Percentiles rank a stretch among this genome's conserved stretches.
Evolutionary conservation across 2,113 vertebrate species (phyloP).

Genomic region (Pampusana beccarii): DNA sequence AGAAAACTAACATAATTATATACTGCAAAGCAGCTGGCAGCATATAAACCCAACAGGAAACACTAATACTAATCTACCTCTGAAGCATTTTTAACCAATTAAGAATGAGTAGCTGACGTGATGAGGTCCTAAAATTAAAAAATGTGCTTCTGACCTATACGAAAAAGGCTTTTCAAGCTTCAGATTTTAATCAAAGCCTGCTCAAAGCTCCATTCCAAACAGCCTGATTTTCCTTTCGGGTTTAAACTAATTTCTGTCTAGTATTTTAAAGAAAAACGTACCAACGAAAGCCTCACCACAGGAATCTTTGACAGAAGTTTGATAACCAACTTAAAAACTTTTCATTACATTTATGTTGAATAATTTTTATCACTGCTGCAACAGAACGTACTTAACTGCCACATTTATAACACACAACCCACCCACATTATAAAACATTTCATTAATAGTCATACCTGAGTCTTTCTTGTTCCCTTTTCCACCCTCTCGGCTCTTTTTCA

Average conservation of each 20-base stretch:
- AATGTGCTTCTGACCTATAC: background rate
- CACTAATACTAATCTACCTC: background rate
- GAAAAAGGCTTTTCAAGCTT: background rate
- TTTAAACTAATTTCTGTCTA: background rate
- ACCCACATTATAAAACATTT: background rate
- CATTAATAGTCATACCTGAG: slow-evolving; percentile 80
- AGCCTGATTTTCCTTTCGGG: background rate
- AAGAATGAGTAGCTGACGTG: background rate
- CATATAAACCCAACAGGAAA: background rate
- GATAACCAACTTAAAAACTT: background rate
- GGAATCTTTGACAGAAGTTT: background rate
- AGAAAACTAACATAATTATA: background rate
- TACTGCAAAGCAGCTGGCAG: background rate
- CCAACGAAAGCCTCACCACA: slow-evolving; percentile 14
- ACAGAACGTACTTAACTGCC: too few species aligned
- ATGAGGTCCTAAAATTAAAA: background rate
- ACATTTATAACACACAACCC: background rate
- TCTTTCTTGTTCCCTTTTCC: slow-evolving; percentile 92
- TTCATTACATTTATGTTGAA: too few species aligned
- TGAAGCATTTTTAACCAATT: background rate
- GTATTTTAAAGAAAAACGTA: background rate
- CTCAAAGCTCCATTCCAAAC: background rate
- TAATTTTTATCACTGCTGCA: background rate
- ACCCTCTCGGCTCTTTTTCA: slow-evolving; percentile 96
- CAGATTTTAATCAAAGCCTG: background rate